Conservation (phyloP, 1,140 invertebrate genomes). For the Drosophila albomicans region DNA sequence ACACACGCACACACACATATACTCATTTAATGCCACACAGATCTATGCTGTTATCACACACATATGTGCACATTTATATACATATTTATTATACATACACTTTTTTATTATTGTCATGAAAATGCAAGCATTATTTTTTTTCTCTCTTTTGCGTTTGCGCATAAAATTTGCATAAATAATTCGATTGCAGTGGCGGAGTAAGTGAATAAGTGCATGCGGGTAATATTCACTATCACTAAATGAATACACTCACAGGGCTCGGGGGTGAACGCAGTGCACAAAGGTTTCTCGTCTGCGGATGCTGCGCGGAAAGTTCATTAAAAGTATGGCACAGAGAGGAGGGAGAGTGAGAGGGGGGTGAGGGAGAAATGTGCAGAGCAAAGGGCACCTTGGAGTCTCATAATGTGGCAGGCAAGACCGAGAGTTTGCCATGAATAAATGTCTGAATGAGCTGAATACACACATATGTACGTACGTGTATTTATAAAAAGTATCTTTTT, state of each 20-base stretch:
- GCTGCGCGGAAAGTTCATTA: background rate
- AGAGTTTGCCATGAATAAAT: no score
- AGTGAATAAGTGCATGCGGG: conserved; percentile 23
- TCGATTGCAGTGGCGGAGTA: conserved; percentile 8
- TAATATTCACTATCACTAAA: conserved; percentile 25
- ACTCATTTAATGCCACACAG: conserved; percentile 1
- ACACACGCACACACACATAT: conserved; percentile 31
- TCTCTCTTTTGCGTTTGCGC: conserved; percentile 51
- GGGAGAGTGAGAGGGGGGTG: background rate
- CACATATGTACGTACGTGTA: no score
- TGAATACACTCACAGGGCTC: background rate
- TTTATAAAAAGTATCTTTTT: no score
- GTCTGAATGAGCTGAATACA: no score
- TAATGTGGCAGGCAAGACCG: no score
- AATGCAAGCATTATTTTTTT: conserved; percentile 39
- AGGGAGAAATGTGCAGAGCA: background rate
- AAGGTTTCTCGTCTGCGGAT: background rate
- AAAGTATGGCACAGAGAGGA: no score
- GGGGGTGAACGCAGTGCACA: background rate
- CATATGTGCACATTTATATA: conserved; percentile 21
- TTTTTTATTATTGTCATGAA: conserved; percentile 22
- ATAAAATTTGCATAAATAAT: conserved; percentile 78
- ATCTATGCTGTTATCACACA: conserved; percentile 75
- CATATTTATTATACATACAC: background rate
- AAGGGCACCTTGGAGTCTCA: no score